Evolutionary conservation across 2,888 invertebrate species (phyloP), one percentile per base, ranked within the genome.

Genomic region (Drosophila incognita): DNA sequence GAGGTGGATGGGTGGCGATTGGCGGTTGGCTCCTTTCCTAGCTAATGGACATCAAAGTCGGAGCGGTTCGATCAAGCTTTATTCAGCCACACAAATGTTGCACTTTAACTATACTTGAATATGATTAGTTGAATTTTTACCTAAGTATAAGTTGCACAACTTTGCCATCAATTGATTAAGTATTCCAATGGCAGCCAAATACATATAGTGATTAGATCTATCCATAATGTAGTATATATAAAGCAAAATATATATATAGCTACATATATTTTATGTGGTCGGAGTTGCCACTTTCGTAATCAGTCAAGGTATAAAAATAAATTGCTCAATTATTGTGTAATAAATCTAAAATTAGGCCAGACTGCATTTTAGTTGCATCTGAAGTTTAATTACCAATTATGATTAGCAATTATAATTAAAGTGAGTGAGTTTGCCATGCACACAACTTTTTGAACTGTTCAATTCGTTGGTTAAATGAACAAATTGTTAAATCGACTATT

Each of bases 31-130:
- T 35, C 13, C 31, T 36, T 40, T 38, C 11, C 18, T 38, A 24
- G 42, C 52, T 24, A 31, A 31, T 46, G 66, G 67, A 38, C 57
- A 63, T 62, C 69, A 48, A 35, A 49, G 33, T 68, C 52, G n/a
- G 27, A 58, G 29, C 40, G 13, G 27, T 42, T 49, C 69, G 56
- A 56, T 58, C 49, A 13, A 35, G 40, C 49, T 11, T 51, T 56
- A 21, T 33, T 27, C 57, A 56, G 29, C 31, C 52, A 21, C 13
- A 38, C 13, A 13, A 57, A 40, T 29, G 10, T 21, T n/a, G 29
- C 21, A 29, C 56, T 57, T 57, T 29, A 57, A 57, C 42, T 33
- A 33, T 33, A 33, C 33, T 33, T 40, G n/a, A 11, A 11, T 21
- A 35, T 5, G 5, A 35, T 13, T 35, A 13, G 35, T 35, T 2